Base-by-base conservation (phyloP, 2,888 invertebrate genomes). In the Hoplodrina blanda region DNA sequence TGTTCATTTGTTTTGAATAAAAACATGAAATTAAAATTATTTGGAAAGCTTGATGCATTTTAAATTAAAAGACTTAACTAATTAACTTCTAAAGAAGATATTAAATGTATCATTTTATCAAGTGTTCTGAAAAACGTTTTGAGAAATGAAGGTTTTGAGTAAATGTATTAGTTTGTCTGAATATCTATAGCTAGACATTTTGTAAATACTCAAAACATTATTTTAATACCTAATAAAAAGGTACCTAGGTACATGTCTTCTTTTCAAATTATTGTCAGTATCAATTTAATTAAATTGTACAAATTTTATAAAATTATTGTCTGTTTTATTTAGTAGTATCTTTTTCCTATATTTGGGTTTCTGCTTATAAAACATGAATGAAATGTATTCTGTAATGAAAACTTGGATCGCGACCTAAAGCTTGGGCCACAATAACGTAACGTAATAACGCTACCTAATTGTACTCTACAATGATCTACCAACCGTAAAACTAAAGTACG, bases 171-270 rank as follows among this genome's bases (percentile, higher is more conserved):
- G 20, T 66, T 69, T 44, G 19, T 71, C 61, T 68, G 52, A 66
- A 60, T 62, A 63, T 20, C 66, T 62, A n/a, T 86, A 83, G 66
- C 67, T 85, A 83, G 63, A 81, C 80, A 85, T 83, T 86, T 87
- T 91, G 91, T 92, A 92, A 91, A 91, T 92, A 92, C 88, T 90
- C 89, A 81, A 76, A 89, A 87, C 80, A 85, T 90, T 89, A 88
- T 89, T 91, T 91, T 89, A 88, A 79, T 87, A 88, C 87, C 85
- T 84, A 74, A 69, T 73, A 63, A 64, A 78, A 63, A 64, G 73
- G 80, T 85, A 78, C 66, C 69, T 83, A n/a, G n/a, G n/a, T n/a
- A 79, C 65, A 73, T 84, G 79, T 75, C 62, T 80, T 79, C 81
- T 87, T 91, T 90, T 85, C 68, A 87, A 90, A 85, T 83, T 85